A percentile compares a stretch with the other conserved stretches of the same genome.
Evolutionary conservation across 2,888 invertebrate species (phyloP).

Genomic region (Callyntrura sp.): DNA sequence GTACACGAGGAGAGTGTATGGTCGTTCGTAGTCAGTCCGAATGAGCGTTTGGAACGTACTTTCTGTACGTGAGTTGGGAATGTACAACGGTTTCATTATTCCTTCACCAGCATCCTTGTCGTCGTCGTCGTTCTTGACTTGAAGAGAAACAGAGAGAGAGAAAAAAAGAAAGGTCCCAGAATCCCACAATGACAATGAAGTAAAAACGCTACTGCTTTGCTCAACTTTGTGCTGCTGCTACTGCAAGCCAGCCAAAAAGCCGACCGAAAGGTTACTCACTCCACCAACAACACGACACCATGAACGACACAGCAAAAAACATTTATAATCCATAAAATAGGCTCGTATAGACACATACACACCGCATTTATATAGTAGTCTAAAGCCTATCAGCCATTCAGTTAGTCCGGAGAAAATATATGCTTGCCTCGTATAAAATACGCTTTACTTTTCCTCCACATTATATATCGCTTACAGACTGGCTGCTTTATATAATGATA

Average conservation of each 20-base stretch:
- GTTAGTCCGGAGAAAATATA: no score
- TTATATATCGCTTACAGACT: neutral
- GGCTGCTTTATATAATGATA: neutral
- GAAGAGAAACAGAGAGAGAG: neutral
- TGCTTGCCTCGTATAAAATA: neutral
- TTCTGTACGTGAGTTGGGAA: no score
- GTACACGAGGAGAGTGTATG: neutral
- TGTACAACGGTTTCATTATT: neutral
- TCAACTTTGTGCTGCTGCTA: neutral
- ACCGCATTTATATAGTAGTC: neutral
- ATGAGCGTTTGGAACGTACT: neutral
- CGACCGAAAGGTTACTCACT: slow-evolving; percentile 76
- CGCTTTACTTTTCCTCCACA: neutral
- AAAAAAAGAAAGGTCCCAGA: slow-evolving; percentile 60
- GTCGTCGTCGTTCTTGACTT: slow-evolving; percentile 27
- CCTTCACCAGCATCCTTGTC: slow-evolving; percentile 24
- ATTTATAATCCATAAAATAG: neutral
- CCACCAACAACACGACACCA: slow-evolving; percentile 21
- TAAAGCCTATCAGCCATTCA: no score
- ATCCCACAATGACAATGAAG: slow-evolving; percentile 75
- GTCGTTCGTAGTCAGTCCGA: neutral
- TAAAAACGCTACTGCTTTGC: slow-evolving; percentile 18
- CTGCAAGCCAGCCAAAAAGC: slow-evolving; percentile 66
- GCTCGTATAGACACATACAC: neutral
- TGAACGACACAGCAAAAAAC: neutral